These are phyloP conservation scores for Noctua comes DNA, from an alignment of 2,888 invertebrate genomes.

Conservation along the genomic window DNA sequence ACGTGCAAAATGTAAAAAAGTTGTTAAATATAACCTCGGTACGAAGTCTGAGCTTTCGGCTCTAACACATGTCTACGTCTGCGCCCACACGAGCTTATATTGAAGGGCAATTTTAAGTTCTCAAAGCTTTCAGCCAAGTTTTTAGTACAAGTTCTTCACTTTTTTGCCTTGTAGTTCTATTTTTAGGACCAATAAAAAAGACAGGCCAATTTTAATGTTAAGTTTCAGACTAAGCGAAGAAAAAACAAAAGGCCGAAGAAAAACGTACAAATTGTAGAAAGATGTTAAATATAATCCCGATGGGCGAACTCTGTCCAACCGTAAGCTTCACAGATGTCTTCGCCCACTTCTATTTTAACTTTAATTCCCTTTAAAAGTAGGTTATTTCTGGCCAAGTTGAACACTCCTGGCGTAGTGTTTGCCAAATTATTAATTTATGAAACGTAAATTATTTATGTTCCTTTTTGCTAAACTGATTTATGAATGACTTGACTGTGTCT, in stretches of 20 bases:
- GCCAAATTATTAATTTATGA: slow-evolving; percentile 56
- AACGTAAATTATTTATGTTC: slow-evolving; percentile 46
- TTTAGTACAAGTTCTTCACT: slow-evolving; percentile 15
- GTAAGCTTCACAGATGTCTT: slow-evolving; percentile 56
- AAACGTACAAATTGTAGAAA: slow-evolving; percentile 35
- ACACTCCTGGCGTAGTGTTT: slow-evolving; percentile 47
- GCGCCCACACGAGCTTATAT: slow-evolving; percentile 46
- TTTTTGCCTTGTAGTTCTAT: slow-evolving; percentile 16
- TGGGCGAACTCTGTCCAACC: slow-evolving; percentile 29
- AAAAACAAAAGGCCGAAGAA: neutral
- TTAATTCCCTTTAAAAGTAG: slow-evolving; percentile 58
- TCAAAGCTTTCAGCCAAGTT: slow-evolving; percentile 31
- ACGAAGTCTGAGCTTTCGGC: slow-evolving; percentile 34
- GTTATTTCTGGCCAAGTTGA: slow-evolving; percentile 59
- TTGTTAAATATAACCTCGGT: slow-evolving; percentile 43
- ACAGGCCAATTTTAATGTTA: slow-evolving; percentile 14
- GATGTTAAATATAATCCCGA: slow-evolving; percentile 42
- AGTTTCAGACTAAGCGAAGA: neutral
- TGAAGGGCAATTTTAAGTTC: slow-evolving; percentile 43
- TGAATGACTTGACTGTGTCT: slow-evolving; percentile 28
- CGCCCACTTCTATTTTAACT: slow-evolving; percentile 56
- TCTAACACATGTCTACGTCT: slow-evolving; percentile 39
- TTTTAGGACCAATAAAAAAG: neutral
- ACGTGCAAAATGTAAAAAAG: slow-evolving; percentile 45
- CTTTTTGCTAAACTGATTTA: slow-evolving; percentile 53